Evolutionary conservation across 1,140 invertebrate genomes (phyloP), one percentile per base, ranked within the genome.

Genomic region (Maniola jurtina): DNA sequence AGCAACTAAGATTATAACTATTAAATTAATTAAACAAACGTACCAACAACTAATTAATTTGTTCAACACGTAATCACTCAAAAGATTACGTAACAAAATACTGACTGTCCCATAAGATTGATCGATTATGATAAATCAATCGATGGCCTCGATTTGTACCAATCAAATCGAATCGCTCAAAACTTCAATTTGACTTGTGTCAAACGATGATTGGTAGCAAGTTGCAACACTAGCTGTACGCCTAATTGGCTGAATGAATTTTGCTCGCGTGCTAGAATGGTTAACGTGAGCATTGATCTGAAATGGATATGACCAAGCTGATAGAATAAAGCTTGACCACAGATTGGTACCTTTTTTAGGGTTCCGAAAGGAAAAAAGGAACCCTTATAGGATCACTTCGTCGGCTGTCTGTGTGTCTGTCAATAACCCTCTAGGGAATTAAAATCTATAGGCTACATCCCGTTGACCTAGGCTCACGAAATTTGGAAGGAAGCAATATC

Each of bases 121-220:
- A 64, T 61, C 58, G 25, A 64, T 59, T 69, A 59, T 83, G 78
- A 84, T 87, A 83, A 86, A 89, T 86, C 72, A 87, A 79, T 79
- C 74, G 74, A 75, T 80, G 84, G 75, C 84, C 86, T 88, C 81
- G 76, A 83, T 90, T 86, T 75, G 70, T 85, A 81, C 79, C 84
- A 86, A 88, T 88, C 81, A 83, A 81, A 86, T 76, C 71, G 72
- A 75, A 81, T 73, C 77, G 76, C 72, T 82, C 80, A 79, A 82
- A n/a, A 80, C 79, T 78, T 66, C 80, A 83, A 86, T 87, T 88
- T 76, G 83, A 85, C 79, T 84, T 81, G 80, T 86, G 81, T 86
- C 83, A 86, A 84, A 86, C 81, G 84, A 86, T 88, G 83, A 90
- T 88, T 86, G 85, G 85, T 86, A 86, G 85, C 80, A 83, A 86